Base-by-base conservation (phyloP, 2,797 vertebrate genomes). In the Decapterus maruadsi region DNA sequence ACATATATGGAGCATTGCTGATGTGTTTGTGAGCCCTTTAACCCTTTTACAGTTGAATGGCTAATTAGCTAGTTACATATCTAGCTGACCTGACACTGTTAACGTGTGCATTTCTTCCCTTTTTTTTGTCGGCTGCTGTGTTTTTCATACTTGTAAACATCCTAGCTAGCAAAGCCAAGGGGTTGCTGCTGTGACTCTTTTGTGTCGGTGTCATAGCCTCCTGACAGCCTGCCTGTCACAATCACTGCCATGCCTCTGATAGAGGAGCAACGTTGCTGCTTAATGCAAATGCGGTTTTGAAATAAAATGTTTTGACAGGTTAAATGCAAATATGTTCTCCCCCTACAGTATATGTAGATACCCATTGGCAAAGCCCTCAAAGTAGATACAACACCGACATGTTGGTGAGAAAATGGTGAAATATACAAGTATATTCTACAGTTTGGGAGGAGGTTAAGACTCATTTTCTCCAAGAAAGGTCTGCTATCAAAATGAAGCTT, bases 101-200 rank as follows among this genome's bases (percentile, higher is more conserved):
- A 13, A 45, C 20, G 10, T 26, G 20, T n/a, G 8, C 45, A 19
- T 7, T 19, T 48, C 45, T 48, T 48, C 17, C 22, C 51, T 17
- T 51, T 51, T 51, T 11, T 51, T 11, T 51, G n/a, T 13, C 6
- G 51, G 51, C 51, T 14, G 45, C 45, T 31, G 6, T 40, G 68
- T 31, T 59, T 19, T 38, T 59, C 19, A 34, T 14, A 16, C 34
- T 26, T 48, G 36, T 22, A 16, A 48, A 75, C 31, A 26, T 4
- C 34, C 17, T 34, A 34, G 3, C 60, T 26, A 43, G 20, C 62
- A 54, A 46, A 26, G 60, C 31, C 60, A 2, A 7, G 53, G 19
- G 19, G 65, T 64, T 63, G 66, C 75, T 73, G 71, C 26, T 26
- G 72, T 60, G 72, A 36, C 46, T 70, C 60, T 54, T 72, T 69